Evolutionary conservation across 2,113 vertebrate species (phyloP).

Genomic region (Vulpes ferrilata): DNA sequence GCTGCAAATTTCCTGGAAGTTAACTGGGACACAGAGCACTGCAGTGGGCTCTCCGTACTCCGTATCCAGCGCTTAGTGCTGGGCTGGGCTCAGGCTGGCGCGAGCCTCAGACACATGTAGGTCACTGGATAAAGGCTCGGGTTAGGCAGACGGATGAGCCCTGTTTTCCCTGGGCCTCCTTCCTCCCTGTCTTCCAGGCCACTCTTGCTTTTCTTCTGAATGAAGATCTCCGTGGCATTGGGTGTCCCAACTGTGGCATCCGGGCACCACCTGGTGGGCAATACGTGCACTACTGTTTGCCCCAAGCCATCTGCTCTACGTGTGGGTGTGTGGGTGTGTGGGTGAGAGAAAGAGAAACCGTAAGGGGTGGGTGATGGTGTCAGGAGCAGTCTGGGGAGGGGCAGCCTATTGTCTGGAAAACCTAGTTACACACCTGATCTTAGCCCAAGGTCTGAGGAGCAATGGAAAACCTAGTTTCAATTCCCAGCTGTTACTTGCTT

Average conservation of each 20-base stretch:
- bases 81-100: not conserved
- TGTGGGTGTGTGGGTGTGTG: not conserved
- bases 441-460: not conserved
- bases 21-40: not conserved
- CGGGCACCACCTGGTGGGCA: constrained; percentile 62
- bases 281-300: not conserved
- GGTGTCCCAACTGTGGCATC: not conserved
- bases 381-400: not conserved
- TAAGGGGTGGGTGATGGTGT: not conserved
- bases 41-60: too few relatives aligned
- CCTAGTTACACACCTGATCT: not conserved
- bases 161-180: accelerated
- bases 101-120: not conserved
- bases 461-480: not conserved
- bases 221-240: accelerated
- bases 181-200: accelerated
- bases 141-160: not conserved
- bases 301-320: accelerated
- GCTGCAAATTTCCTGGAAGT: not conserved
- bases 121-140: not conserved
- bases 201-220: not conserved
- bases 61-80: not conserved
- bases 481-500: not conserved
- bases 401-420: not conserved
- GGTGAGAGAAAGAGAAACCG: too few relatives aligned